Evolutionary conservation across 2,113 vertebrate genomes (phyloP).

Genomic region (Pionites leucogaster): DNA sequence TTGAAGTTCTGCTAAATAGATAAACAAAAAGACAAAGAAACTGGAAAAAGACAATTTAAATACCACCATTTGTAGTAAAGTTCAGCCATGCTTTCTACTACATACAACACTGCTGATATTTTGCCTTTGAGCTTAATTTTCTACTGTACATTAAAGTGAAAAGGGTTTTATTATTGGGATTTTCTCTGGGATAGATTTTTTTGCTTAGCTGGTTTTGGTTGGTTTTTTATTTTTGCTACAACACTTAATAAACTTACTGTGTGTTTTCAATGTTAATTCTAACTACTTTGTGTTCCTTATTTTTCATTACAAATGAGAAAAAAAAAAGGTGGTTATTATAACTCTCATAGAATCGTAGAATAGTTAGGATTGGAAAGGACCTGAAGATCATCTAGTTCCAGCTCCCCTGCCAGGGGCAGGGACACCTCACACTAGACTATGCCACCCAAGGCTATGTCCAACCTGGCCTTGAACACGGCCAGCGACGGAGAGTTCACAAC

Average conservation of each 20-base stretch:
- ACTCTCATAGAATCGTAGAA: neutral
- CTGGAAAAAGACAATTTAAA: neutral
- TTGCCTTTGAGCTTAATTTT: neutral
- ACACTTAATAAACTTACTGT: neutral
- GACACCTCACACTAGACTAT: no score
- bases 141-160: neutral
- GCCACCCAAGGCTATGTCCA: no score
- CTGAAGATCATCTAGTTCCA: no score
- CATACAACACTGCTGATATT: neutral
- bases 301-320: neutral
- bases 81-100: neutral
- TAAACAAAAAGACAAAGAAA: neutral
- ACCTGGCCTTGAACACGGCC: no score
- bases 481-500: no score
- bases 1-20: neutral
- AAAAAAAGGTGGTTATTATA: neutral
- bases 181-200: neutral
- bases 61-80: neutral
- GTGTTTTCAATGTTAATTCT: neutral
- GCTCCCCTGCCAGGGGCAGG: no score
- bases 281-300: neutral
- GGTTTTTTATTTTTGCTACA: neutral
- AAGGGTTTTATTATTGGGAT: rapidly evolving
- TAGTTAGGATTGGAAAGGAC: no score
- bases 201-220: neutral